Conservation (phyloP, 2,888 invertebrate genomes). For the Serripes groenlandicus region DNA sequence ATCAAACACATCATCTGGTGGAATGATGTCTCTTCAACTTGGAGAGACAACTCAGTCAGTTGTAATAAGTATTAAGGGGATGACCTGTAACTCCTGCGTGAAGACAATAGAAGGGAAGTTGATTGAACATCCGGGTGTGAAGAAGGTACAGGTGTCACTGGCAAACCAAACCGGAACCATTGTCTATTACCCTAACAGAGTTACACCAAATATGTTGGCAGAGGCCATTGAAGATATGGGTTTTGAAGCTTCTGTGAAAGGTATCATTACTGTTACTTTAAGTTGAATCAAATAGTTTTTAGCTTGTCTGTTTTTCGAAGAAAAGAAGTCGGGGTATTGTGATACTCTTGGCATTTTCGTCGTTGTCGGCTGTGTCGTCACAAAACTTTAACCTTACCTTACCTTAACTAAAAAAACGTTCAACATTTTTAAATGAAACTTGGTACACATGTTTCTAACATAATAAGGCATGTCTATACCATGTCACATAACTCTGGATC, state of each 20-base stretch:
- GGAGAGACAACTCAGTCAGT: conserved; percentile 55
- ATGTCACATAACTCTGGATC: no score
- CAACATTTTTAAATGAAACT: no score
- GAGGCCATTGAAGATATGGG: conserved; percentile 95
- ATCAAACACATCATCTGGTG: not conserved
- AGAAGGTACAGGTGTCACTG: conserved; percentile 88
- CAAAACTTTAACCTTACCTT: no score
- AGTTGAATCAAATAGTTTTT: no score
- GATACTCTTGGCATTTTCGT: no score
- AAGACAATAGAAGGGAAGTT: conserved; percentile 92
- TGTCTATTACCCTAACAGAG: conserved; percentile 90
- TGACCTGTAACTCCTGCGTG: conserved; percentile 98
- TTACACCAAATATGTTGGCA: conserved; percentile 89
- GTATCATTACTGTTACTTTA: no score
- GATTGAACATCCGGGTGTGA: conserved; percentile 88
- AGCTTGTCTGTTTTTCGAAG: no score
- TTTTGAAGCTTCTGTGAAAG: conserved; percentile 90
- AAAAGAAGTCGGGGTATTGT: no score
- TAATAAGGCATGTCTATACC: no score
- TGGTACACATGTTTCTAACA: no score
- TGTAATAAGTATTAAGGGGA: conserved; percentile 88
- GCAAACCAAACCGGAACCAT: conserved; percentile 92
- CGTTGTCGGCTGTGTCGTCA: no score
- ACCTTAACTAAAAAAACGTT: no score
- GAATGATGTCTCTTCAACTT: not conserved